Conservation (phyloP, 2,888 invertebrate species). For the Pyrochroa serraticornis region DNA sequence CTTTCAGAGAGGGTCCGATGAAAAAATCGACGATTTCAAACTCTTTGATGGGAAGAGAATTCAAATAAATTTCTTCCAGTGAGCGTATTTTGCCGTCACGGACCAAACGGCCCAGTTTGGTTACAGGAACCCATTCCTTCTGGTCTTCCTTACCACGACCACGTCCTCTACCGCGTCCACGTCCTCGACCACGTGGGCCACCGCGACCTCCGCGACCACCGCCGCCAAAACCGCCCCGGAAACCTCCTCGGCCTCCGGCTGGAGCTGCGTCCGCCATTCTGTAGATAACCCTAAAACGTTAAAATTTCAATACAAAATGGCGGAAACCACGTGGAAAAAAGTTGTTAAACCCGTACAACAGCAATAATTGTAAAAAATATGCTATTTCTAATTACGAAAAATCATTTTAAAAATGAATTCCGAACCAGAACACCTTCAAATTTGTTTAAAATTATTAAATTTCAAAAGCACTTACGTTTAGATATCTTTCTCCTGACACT, state of each 20-base stretch:
- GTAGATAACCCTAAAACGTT: constrained; percentile 42
- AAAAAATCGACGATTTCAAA: constrained; percentile 99
- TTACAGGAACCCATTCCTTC: constrained; percentile 99
- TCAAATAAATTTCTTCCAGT: constrained; percentile 97
- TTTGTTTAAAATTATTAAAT: too few relatives aligned
- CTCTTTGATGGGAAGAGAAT: constrained; percentile 99
- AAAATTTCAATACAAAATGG: constrained; percentile 1
- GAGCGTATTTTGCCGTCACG: constrained; percentile 94
- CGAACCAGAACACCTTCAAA: too few relatives aligned
- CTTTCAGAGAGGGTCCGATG: constrained; percentile 89
- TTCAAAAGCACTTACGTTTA: too few relatives aligned
- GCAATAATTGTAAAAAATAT: too few relatives aligned
- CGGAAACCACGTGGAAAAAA: too few relatives aligned
- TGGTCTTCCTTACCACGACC: constrained; percentile 93
- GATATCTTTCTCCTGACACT: too few relatives aligned
- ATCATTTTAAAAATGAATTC: too few relatives aligned
- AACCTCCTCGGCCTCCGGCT: constrained; percentile 92
- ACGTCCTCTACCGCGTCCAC: constrained; percentile 82
- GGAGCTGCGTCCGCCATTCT: constrained; percentile 99
- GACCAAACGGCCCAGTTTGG: constrained; percentile 96
- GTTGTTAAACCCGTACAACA: too few relatives aligned
- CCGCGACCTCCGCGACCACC: constrained; percentile 65
- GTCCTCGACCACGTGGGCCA: constrained; percentile 77
- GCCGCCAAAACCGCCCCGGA: constrained; percentile 86
- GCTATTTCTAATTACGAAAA: too few relatives aligned